Base-by-base conservation (phyloP, 2,797 vertebrate genomes). In the Trachurus trachurus region DNA sequence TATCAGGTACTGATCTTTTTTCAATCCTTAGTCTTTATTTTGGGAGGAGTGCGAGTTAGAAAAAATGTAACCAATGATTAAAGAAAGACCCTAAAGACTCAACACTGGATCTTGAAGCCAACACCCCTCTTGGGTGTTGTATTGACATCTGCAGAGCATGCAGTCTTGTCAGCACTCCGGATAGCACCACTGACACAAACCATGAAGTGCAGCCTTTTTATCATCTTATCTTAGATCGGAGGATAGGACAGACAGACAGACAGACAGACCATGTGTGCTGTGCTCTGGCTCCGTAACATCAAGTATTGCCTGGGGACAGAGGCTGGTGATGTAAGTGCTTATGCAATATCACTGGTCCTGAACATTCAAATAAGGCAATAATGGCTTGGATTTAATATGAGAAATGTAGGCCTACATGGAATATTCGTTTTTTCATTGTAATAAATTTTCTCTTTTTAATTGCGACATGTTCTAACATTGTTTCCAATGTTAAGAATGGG, bases 321-420 rank as follows among this genome's bases (percentile, higher is more conserved):
- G 54, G 82, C 76, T 83, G 90, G 83, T 94, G 93, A 95, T 91
- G 92, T 93, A 94, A 94, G 85, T 67, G 53, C 72, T 94, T 94
- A 91, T 89, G 88, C 87, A 95, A 94, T 91, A 85, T 76, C 80
- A 60, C 80, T 69, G 59, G 59, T 88, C 66, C 80, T 87, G 26
- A 84, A 62, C 78, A 71, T 75, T 62, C 10, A 75, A 74, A 65
- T 83, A 3, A 80, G 53, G 58, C 82, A 69, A 83, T 83, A 64
- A 81, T 59, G 22, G 2, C 21, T 49, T 8, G 0, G 5, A 49
- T n/a, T 50, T 50, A 17, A 40, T 3, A 6, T 53, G 17, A 26
- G 1, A 53, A 53, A 26, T 26, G 5, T 12, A 42, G 40, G 10
- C 40, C 10, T 42, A 13, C 40, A 11, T 26, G 22, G 10, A 53